A percentile compares a stretch with the other conserved stretches of the same genome.
Conservation (phyloP, 2,113 vertebrate species). For the Syrmaticus mikado region DNA sequence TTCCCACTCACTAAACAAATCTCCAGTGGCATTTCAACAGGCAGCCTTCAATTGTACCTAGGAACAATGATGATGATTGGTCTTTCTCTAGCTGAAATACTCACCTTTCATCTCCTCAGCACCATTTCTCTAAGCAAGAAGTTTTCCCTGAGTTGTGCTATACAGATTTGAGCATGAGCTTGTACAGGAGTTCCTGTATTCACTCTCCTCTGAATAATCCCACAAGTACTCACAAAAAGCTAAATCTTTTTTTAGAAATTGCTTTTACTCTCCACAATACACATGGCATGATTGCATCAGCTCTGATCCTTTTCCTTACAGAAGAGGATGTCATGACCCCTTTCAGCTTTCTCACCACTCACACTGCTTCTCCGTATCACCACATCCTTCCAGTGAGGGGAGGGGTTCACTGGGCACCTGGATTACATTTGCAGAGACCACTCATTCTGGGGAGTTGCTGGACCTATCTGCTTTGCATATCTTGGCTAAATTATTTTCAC, state of each 20-base stretch:
- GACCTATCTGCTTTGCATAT: background rate
- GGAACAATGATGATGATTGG: slow-evolving; percentile 57
- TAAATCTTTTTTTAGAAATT: slow-evolving; percentile 24
- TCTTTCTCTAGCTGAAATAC: slow-evolving; percentile 4
- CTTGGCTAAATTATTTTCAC: background rate
- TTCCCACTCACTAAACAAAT: background rate
- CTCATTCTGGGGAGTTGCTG: background rate
- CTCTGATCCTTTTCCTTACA: slow-evolving; percentile 5
- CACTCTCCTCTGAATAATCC: background rate
- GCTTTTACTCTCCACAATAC: background rate
- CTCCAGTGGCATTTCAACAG: background rate
- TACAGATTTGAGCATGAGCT: background rate
- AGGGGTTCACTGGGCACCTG: background rate
- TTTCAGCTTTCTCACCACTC: background rate
- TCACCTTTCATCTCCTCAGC: background rate
- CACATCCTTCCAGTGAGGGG: background rate
- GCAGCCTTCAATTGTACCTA: background rate
- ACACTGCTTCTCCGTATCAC: background rate
- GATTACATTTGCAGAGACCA: background rate
- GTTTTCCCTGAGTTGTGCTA: background rate
- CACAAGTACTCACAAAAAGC: background rate
- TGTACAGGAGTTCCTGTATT: background rate
- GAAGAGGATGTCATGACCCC: background rate
- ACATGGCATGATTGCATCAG: background rate
- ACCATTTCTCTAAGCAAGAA: slow-evolving; percentile 1